Evolutionary conservation across 2,888 invertebrate genomes (phyloP), one percentile per base, ranked within the genome.

Genomic region (Imbricaverruca yamaguchii): DNA sequence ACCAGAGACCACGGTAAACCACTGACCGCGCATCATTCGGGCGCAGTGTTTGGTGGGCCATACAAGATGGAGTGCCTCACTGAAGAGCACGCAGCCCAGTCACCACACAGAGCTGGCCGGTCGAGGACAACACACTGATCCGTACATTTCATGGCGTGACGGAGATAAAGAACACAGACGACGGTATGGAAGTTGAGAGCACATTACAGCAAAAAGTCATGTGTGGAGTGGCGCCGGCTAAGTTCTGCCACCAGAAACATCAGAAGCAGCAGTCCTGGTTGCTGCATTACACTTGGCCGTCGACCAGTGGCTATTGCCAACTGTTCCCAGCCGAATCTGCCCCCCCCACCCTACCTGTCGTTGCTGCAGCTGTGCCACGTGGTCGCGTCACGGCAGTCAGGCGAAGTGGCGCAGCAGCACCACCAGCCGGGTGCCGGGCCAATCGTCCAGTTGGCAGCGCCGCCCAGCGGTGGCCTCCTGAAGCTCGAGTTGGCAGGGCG

Each of bases 301-400:
- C 15, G 15, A 21, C 21, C 1, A 15, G 65, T 21, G 10, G n/a
- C 3, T 67, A 15, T 15, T 67, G 65, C 21, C 65, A 2, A 12
- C 65, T 21, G 11, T 59, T 59, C 59, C n/a, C 65, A 39, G 39
- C 39, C 59, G 59, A 13, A 13, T 59, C 59, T 59, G 59, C 12
- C 11, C 59, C 7, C 15, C 15, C 12, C 4, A 53, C 74, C 74
- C 81, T 63, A 85, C 85, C 82, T 82, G 81, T n/a, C 81, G 81
- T 53, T 83, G 83, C 74, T 82, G 83, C 13, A 85, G 79, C 77
- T 83, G 81, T 74, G 83, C 83, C 83, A 85, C 83, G 83, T 86
- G 85, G 74, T 83, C 84, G 12, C 85, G 85, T 85, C 86, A 86
- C 39, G 86, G 86, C 23, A 84, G 83, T 86, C 86, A 86, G 69